A percentile compares a stretch with the other conserved stretches of the same genome.
Evolutionary conservation across 2,797 vertebrate genomes (phyloP).

Genomic region (Ibycter americanus): DNA sequence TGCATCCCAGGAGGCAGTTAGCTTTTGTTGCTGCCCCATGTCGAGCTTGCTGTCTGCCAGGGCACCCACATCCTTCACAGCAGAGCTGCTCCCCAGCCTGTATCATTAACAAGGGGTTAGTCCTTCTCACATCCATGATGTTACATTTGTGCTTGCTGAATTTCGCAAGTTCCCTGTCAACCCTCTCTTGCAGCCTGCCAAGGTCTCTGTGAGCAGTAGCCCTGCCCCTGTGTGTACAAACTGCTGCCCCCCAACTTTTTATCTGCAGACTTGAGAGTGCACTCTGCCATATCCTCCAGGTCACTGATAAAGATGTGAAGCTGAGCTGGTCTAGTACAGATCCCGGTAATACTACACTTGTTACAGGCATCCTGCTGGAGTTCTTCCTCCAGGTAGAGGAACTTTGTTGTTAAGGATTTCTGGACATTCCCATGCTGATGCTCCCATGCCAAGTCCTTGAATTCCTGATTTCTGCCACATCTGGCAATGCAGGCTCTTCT

Average conservation of each 20-base stretch:
- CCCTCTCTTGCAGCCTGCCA: background rate
- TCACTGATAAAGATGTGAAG: background rate
- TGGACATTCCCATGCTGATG: background rate
- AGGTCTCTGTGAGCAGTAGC: background rate
- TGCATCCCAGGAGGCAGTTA: background rate
- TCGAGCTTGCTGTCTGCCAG: background rate
- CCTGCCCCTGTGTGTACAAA: background rate
- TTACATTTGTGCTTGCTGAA: background rate
- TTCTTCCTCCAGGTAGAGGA: background rate
- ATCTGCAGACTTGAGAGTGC: background rate
- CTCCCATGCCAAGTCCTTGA: background rate
- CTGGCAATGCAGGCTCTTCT: background rate
- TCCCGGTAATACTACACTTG: accelerated
- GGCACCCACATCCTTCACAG: accelerated
- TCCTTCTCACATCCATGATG: accelerated
- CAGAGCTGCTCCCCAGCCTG: background rate
- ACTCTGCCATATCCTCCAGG: background rate
- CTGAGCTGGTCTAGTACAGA: background rate
- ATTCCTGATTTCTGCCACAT: background rate
- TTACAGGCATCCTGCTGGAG: background rate
- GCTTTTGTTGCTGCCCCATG: accelerated
- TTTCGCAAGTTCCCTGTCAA: background rate
- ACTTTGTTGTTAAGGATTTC: background rate
- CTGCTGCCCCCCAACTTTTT: background rate
- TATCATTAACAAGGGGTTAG: background rate